phyloP scores from a whole-genome alignment of 1,140 invertebrate genomes.

The Helicoverpa zea region DNA sequence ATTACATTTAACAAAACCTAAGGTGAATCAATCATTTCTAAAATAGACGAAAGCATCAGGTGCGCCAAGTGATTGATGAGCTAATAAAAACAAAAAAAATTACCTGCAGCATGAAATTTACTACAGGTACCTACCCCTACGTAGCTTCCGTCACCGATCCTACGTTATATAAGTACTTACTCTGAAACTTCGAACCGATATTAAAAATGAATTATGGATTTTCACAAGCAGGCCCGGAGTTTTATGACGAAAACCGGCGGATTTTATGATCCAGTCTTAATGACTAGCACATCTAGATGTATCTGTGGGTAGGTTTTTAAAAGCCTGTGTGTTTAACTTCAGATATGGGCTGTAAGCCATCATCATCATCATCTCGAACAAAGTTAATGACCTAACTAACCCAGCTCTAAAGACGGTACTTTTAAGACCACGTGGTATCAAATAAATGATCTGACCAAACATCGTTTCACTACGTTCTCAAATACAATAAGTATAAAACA shows the following conservation, averaged over 20 bases:
- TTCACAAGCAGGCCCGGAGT: background rate
- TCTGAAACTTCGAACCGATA: background rate
- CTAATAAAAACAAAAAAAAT: background rate
- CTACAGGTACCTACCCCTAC: background rate
- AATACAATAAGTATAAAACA: no score
- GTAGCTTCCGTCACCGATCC: background rate
- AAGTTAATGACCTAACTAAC: no score
- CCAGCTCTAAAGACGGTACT: no score
- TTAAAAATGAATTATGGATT: conserved; percentile 19
- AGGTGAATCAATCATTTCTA: background rate
- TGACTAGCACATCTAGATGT: no score
- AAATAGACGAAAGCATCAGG: conserved; percentile 1
- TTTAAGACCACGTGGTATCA: no score
- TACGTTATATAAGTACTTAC: no score
- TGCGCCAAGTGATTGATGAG: conserved; percentile 29
- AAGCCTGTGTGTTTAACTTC: background rate
- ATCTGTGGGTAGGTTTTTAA: background rate
- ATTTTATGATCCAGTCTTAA: no score
- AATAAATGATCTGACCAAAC: no score
- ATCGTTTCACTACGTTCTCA: no score
- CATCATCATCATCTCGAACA: no score
- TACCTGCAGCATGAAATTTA: background rate
- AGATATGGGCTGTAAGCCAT: no score
- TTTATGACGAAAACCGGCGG: no score
- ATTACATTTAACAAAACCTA: background rate